These are phyloP conservation scores for Caenorhabditis sp. DNA, from an alignment of 2,888 invertebrate genomes.

Conservation along the genomic window DNA sequence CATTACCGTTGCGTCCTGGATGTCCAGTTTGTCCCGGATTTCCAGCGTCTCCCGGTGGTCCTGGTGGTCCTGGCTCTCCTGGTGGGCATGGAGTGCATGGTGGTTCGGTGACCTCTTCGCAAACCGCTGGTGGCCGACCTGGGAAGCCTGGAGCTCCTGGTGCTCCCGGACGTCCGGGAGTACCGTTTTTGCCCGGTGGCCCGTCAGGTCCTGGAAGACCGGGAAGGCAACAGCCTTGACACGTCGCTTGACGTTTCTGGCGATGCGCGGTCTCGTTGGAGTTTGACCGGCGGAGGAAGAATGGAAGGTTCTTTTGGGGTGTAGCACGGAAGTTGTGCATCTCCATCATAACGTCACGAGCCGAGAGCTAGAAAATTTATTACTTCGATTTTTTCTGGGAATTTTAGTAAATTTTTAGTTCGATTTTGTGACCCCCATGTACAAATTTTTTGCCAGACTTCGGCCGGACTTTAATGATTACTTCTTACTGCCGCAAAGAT, in stretches of 20 bases:
- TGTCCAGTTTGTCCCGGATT: constrained; percentile 59
- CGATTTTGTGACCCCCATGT: no score
- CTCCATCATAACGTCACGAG: constrained; percentile 70
- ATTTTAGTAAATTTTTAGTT: no score
- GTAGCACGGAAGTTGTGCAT: constrained; percentile 64
- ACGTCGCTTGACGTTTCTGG: constrained; percentile 52
- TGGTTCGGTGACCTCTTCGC: constrained; percentile 69
- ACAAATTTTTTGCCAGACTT: no score
- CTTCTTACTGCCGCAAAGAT: no score
- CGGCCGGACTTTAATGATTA: no score
- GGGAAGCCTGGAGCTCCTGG: constrained; percentile 70
- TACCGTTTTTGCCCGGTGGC: constrained; percentile 66
- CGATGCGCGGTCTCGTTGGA: constrained; percentile 46
- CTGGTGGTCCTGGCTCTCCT: constrained; percentile 67
- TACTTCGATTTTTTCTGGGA: not conserved
- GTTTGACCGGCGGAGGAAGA: constrained; percentile 47
- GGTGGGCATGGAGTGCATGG: constrained; percentile 70
- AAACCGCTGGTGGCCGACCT: constrained; percentile 69
- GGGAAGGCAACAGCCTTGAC: constrained; percentile 67
- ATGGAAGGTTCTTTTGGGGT: constrained; percentile 49
- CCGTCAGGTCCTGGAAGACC: constrained; percentile 67
- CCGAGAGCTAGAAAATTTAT: constrained; percentile 67
- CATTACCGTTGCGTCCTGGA: constrained; percentile 69
- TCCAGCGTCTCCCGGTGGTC: constrained; percentile 59
- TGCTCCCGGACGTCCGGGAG: constrained; percentile 69